Evolutionary conservation across 2,113 vertebrate genomes (phyloP).

Genomic region (Calcarius ornatus): DNA sequence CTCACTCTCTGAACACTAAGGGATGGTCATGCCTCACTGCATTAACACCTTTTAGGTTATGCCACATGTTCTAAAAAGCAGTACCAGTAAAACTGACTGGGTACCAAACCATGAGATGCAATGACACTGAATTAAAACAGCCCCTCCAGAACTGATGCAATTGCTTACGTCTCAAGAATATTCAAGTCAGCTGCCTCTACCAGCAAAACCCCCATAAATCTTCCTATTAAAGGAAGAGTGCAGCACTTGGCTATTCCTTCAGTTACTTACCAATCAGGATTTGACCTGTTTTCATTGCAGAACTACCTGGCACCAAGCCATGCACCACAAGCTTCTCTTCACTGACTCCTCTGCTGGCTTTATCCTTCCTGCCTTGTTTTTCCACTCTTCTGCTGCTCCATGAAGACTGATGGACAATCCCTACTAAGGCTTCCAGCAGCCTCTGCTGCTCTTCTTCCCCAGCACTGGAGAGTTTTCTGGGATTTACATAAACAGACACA

Average conservation of each 20-base stretch:
- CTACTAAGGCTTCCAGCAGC: constrained; percentile 87
- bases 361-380: constrained; percentile 48
- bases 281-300: constrained; percentile 86
- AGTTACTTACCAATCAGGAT: constrained; percentile 87
- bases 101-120: not conserved
- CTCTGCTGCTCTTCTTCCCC: constrained; percentile 72
- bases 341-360: not conserved
- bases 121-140: not conserved
- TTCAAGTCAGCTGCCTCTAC: not conserved
- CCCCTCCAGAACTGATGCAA: not conserved
- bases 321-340: constrained; percentile 86
- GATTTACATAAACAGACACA: constrained; percentile 87
- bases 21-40: not conserved
- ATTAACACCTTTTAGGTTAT: not conserved
- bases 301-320: constrained; percentile 85
- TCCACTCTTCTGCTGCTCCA: constrained; percentile 73
- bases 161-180: not conserved
- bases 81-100: not conserved
- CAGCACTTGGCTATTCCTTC: not conserved
- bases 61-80: not conserved
- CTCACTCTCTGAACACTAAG: not conserved
- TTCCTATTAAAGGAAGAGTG: not conserved
- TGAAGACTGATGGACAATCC: constrained; percentile 83
- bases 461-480: constrained; percentile 76
- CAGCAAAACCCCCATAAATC: not conserved